Evolutionary conservation across 1,140 invertebrate species (phyloP).

Genomic region (Temnothorax longispinosus): DNA sequence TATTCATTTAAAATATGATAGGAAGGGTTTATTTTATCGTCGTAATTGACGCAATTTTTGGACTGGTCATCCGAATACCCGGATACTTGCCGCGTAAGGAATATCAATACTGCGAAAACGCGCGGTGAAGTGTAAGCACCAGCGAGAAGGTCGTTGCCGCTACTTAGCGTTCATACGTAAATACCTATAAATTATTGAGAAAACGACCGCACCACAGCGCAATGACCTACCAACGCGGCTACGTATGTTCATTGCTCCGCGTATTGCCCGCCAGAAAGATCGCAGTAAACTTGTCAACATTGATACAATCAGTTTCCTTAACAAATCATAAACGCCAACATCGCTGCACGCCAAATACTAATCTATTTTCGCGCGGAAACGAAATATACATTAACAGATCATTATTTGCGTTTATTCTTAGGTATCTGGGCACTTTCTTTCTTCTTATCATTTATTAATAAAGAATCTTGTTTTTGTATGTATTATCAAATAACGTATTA

Average conservation of each 20-base stretch:
- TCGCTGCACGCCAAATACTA: background rate
- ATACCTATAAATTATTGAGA: constrained; percentile 26
- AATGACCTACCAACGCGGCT: background rate
- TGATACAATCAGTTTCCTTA: constrained; percentile 27
- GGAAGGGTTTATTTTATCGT: background rate
- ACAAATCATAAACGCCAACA: constrained; percentile 40
- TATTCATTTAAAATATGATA: background rate
- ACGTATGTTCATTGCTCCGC: background rate
- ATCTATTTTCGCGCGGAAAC: constrained; percentile 27
- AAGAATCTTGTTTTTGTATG: background rate
- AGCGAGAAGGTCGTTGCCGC: background rate
- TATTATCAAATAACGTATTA: background rate
- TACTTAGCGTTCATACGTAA: constrained; percentile 45
- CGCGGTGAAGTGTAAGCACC: background rate
- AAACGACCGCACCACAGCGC: background rate
- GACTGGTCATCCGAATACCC: background rate
- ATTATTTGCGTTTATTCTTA: background rate
- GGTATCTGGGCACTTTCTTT: background rate
- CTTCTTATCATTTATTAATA: background rate
- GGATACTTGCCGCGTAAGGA: background rate
- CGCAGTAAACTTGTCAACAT: constrained; percentile 31
- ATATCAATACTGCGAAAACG: background rate
- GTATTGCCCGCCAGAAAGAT: background rate
- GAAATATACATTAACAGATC: background rate
- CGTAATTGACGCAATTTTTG: background rate